These are phyloP conservation scores for Odontophorus gujanensis DNA, from an alignment of 2,113 vertebrate species.

Conservation along the genomic window DNA sequence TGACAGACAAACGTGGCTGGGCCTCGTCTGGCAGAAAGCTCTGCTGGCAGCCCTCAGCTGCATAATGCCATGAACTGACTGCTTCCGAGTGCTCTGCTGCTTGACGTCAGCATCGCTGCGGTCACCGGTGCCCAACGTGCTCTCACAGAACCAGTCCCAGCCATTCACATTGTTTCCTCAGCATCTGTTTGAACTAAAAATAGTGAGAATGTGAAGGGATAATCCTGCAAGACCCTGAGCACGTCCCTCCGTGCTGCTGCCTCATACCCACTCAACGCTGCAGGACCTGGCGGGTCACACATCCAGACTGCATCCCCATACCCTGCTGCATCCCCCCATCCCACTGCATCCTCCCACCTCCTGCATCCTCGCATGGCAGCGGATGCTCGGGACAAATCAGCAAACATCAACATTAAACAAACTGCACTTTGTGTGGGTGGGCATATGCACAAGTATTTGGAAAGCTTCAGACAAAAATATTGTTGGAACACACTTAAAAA, in stretches of 20 bases:
- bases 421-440: rapidly evolving
- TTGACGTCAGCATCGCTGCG: slow-evolving; percentile 25
- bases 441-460: background rate
- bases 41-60: slow-evolving; percentile 22
- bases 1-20: background rate
- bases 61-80: background rate
- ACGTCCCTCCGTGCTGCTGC: rapidly evolving
- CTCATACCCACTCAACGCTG: rapidly evolving
- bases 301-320: background rate
- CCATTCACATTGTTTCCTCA: slow-evolving; percentile 36
- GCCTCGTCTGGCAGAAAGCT: background rate
- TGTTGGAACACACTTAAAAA: background rate
- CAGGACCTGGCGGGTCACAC: background rate
- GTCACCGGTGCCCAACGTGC: slow-evolving; percentile 47
- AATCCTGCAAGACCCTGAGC: background rate
- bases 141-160: slow-evolving; percentile 60
- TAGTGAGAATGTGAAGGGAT: background rate
- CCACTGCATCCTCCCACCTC: background rate
- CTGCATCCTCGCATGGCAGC: background rate
- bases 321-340: background rate
- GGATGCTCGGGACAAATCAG: rapidly evolving
- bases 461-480: background rate
- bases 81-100: background rate
- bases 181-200: slow-evolving; percentile 54
- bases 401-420: background rate